These are phyloP conservation scores for Chamaetylas fuelleborni DNA, from an alignment of 2,113 vertebrate genomes.

Conservation along the genomic window DNA sequence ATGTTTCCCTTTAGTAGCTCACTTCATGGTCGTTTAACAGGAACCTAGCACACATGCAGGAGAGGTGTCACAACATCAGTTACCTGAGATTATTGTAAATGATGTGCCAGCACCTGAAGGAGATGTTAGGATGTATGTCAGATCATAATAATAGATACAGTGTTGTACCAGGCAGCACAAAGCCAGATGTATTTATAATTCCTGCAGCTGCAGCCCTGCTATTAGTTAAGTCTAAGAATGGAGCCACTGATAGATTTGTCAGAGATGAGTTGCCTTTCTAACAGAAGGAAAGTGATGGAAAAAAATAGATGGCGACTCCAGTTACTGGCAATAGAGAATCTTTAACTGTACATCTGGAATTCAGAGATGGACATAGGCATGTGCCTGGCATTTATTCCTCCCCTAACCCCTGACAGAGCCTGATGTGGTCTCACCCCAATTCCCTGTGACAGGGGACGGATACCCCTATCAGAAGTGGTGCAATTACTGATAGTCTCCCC, in stretches of 20 bases:
- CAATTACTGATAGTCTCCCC: neutral
- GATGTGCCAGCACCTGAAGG: slow-evolving; percentile 71
- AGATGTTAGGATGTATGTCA: slow-evolving; percentile 69
- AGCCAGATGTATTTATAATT: slow-evolving; percentile 77
- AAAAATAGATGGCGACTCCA: slow-evolving; percentile 17
- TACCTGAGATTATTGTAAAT: slow-evolving; percentile 71
- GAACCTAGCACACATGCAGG: slow-evolving; percentile 14
- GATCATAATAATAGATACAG: slow-evolving; percentile 71
- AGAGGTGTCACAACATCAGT: slow-evolving; percentile 59
- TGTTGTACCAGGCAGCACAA: slow-evolving; percentile 65
- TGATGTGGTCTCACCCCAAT: neutral
- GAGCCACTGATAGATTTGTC: slow-evolving; percentile 51
- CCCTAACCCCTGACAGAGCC: neutral
- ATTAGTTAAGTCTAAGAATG: slow-evolving; percentile 66
- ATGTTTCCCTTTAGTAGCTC: slow-evolving; percentile 46
- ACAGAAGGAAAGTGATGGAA: slow-evolving; percentile 48
- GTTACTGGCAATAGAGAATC: neutral
- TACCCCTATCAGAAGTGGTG: neutral
- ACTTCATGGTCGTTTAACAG: slow-evolving; percentile 48
- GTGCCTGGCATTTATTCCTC: neutral
- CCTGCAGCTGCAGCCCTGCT: slow-evolving; percentile 71
- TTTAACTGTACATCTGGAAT: neutral
- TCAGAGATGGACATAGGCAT: neutral
- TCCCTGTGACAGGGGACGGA: neutral
- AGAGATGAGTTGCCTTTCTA: slow-evolving; percentile 46